These are phyloP conservation scores for Martes martes DNA, from an alignment of 2,113 vertebrate species.

Conservation along the genomic window DNA sequence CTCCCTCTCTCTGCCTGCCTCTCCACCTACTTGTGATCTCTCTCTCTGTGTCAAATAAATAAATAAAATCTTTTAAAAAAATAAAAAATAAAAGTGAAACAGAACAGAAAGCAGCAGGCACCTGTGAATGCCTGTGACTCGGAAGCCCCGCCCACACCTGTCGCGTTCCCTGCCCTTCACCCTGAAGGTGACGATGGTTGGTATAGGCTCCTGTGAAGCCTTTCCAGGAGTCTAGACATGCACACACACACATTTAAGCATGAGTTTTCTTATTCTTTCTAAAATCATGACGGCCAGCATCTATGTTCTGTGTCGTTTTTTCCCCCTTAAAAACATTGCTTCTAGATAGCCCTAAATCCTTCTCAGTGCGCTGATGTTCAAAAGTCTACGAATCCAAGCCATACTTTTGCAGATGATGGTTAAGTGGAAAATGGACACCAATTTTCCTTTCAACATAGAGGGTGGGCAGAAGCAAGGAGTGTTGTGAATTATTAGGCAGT, in stretches of 20 bases:
- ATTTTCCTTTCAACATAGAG: neutral
- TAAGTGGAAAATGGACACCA: neutral
- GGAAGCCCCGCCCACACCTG: fast-evolving
- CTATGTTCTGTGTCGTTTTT: neutral
- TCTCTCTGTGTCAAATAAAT: no score
- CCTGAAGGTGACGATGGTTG: fast-evolving
- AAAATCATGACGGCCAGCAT: no score
- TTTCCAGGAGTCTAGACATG: neutral
- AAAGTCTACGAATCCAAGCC: neutral
- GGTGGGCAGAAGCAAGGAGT: fast-evolving
- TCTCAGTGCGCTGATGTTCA: neutral
- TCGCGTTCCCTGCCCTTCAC: no score
- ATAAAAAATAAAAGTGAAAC: neutral
- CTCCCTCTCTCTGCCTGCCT: no score
- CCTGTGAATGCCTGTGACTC: neutral
- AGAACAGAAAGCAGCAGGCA: neutral
- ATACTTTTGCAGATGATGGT: neutral
- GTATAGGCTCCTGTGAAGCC: neutral
- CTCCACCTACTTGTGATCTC: no score
- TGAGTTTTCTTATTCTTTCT: neutral
- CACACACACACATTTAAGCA: neutral
- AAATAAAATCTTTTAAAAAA: no score
- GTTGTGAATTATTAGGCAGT: fast-evolving
- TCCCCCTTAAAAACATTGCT: neutral
- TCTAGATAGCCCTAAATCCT: neutral